These are phyloP conservation scores for Brienomyrus longianalis DNA, from an alignment of 2,113 vertebrate species.

Conservation along the genomic window DNA sequence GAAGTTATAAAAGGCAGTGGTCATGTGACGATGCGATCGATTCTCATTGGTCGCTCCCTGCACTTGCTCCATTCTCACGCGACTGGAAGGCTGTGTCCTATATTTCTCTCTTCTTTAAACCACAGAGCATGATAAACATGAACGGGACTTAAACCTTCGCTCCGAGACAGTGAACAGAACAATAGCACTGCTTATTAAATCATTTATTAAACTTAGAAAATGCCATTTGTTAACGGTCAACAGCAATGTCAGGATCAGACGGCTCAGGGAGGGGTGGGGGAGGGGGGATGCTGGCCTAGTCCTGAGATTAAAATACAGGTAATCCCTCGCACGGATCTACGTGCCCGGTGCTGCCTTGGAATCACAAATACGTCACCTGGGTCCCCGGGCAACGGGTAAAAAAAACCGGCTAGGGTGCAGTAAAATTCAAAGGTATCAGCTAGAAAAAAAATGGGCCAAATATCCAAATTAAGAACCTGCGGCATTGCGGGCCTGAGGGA, in stretches of 20 bases:
- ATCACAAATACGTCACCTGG: not conserved
- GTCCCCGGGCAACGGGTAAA: not conserved
- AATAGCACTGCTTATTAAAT: constrained; percentile 3
- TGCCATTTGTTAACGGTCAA: constrained; percentile 17
- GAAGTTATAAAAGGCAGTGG: not conserved
- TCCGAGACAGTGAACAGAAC: not conserved
- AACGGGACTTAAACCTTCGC: not conserved
- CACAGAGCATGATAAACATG: not conserved
- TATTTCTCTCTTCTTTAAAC: not conserved
- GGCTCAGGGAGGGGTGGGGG: not conserved
- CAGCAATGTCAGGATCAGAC: not conserved
- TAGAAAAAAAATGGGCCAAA: constrained; percentile 9
- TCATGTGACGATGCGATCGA: not conserved
- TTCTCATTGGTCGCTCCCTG: not conserved
- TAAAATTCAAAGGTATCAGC: constrained; percentile 16
- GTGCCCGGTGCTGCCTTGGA: not conserved
- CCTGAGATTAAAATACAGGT: constrained; percentile 17
- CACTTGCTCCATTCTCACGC: not conserved
- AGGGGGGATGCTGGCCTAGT: constrained; percentile 12
- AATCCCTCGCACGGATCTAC: not conserved
- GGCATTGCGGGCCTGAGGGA: not conserved
- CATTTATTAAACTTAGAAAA: constrained; percentile 31
- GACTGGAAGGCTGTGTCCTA: not conserved
- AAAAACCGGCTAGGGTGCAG: not conserved
- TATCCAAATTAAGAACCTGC: not conserved